Evolutionary conservation across 2,888 invertebrate species (phyloP).

Genomic region (Nebria salina): DNA sequence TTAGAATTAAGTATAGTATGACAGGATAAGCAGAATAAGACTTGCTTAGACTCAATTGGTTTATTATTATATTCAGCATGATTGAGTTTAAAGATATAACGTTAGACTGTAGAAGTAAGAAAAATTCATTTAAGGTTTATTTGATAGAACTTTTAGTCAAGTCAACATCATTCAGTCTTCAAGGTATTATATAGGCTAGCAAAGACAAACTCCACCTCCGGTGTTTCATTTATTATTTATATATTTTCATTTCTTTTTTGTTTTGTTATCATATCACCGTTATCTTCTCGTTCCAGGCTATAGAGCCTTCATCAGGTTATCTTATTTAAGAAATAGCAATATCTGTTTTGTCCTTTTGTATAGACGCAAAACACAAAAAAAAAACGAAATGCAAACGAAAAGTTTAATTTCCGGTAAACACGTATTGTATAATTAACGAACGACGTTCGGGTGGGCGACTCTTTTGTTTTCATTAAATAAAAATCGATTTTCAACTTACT

Average conservation of each 20-base stretch:
- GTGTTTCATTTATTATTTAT: constrained; percentile 14
- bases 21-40: no score
- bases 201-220: not conserved
- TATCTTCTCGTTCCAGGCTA: constrained; percentile 10
- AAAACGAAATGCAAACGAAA: constrained; percentile 1
- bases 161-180: no score
- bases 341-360: constrained; percentile 27
- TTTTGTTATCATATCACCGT: not conserved
- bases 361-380: constrained; percentile 15
- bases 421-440: constrained; percentile 40
- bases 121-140: no score
- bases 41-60: no score
- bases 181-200: no score
- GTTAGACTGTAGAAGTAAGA: no score
- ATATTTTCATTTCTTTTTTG: not conserved
- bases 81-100: no score
- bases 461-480: constrained; percentile 40
- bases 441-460: constrained; percentile 8
- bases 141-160: no score
- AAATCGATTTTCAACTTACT: constrained; percentile 34
- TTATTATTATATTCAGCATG: no score
- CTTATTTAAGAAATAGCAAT: constrained; percentile 17
- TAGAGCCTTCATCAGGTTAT: constrained; percentile 19
- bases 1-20: no score
- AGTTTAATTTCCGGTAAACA: constrained; percentile 42